These are phyloP conservation scores for Cheilosia vulpina DNA, from an alignment of 2,888 invertebrate species.

Conservation along the genomic window DNA sequence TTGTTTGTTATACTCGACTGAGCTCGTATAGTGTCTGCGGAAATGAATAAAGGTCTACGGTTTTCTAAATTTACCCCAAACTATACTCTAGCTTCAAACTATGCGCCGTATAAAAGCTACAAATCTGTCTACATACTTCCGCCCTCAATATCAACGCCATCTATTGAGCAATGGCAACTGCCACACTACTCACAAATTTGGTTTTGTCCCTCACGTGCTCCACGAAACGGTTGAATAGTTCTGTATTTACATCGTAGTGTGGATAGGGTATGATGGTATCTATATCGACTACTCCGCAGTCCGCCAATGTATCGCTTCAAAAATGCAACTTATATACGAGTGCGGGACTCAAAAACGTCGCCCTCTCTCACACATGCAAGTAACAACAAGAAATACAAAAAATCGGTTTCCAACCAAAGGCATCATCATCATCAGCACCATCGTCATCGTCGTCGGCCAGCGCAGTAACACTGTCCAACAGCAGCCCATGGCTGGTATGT, in stretches of 20 bases:
- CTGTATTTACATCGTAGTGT: not conserved
- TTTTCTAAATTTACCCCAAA: no score
- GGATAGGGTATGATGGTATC: not conserved
- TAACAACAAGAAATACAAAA: constrained; percentile 34
- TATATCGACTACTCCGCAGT: constrained; percentile 2
- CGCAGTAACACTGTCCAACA: constrained; percentile 27
- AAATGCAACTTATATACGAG: constrained; percentile 22
- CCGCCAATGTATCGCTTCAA: constrained; percentile 8
- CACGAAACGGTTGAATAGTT: not conserved
- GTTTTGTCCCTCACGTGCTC: not conserved
- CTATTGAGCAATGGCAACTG: constrained; percentile 11
- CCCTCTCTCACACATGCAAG: constrained; percentile 27
- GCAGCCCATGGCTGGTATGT: constrained; percentile 26
- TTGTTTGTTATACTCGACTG: no score
- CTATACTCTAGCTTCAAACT: no score
- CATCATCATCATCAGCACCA: constrained; percentile 56
- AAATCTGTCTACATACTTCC: no score
- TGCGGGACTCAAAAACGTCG: constrained; percentile 8
- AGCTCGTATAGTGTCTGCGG: no score
- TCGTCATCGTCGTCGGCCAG: constrained; percentile 31
- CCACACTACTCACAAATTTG: not conserved
- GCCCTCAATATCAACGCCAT: not conserved
- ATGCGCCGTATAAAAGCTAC: no score
- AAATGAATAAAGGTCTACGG: no score
- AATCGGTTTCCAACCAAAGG: constrained; percentile 42